Evolutionary conservation across 2,797 vertebrate genomes (phyloP).

Genomic region (Potorous gilbertii): DNA sequence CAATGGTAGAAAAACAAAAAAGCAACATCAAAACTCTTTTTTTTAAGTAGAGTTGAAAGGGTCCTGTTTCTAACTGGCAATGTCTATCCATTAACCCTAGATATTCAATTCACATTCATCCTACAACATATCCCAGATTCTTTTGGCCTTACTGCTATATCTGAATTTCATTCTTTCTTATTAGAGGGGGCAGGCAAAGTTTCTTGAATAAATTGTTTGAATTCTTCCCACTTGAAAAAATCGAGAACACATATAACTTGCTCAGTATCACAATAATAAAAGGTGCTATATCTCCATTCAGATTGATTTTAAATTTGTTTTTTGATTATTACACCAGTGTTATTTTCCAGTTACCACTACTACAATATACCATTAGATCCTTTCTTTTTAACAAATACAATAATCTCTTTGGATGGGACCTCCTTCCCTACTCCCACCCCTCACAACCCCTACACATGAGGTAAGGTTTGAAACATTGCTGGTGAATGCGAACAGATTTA

Average conservation of each 20-base stretch:
- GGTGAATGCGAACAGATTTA: too few species aligned
- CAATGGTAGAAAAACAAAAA: background rate
- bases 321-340: background rate
- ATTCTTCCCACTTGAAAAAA: background rate
- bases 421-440: background rate
- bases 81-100: background rate
- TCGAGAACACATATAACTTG: background rate
- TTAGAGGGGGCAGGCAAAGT: background rate
- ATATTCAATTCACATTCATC: background rate
- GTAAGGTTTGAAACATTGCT: background rate
- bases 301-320: background rate
- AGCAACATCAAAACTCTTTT: background rate
- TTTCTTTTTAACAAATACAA: background rate
- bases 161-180: background rate
- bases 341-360: background rate
- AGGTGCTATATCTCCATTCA: background rate
- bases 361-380: background rate
- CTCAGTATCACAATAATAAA: background rate
- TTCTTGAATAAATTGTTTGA: background rate
- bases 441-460: background rate
- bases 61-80: background rate
- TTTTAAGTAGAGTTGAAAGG: background rate
- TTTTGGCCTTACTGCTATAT: background rate
- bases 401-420: background rate
- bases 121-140: background rate